Evolutionary conservation across 2,888 invertebrate genomes (phyloP).

Genomic region (Caradrina clavipalpis): DNA sequence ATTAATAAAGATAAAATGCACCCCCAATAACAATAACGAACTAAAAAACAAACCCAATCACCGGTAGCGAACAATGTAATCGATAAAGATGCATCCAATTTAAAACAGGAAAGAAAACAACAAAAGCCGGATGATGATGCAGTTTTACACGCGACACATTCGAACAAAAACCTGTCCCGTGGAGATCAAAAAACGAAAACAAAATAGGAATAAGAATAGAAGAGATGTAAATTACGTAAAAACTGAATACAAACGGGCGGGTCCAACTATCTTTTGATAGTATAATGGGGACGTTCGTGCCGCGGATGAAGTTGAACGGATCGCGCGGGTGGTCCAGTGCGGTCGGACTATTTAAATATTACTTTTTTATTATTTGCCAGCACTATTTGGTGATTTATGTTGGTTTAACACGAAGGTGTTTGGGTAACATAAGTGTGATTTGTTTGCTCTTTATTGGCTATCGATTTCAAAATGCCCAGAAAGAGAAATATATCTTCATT

Average conservation of each 20-base stretch:
- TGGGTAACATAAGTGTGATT: constrained; percentile 85
- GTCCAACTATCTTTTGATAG: constrained; percentile 83
- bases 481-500: constrained; percentile 68
- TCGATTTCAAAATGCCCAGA: constrained; percentile 74
- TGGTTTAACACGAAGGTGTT: constrained; percentile 87
- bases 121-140: constrained; percentile 80
- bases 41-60: constrained; percentile 59
- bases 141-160: constrained; percentile 69
- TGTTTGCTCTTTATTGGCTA: constrained; percentile 84
- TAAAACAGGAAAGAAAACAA: constrained; percentile 76
- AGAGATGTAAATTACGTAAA: constrained; percentile 84
- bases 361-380: constrained; percentile 87
- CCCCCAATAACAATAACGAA: constrained; percentile 34
- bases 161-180: constrained; percentile 69
- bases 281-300: constrained; percentile 86
- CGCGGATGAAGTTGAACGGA: constrained; percentile 75
- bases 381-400: constrained; percentile 86
- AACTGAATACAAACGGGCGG: constrained; percentile 68
- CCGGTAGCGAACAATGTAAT: constrained; percentile 82
- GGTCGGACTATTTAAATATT: constrained; percentile 86
- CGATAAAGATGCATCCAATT: constrained; percentile 83
- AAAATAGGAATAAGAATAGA: constrained; percentile 73
- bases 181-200: constrained; percentile 68
- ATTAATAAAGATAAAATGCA: constrained; percentile 32
- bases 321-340: constrained; percentile 87